Conservation (phyloP, 2,888 invertebrate species). For the Malachius bipustulatus region DNA sequence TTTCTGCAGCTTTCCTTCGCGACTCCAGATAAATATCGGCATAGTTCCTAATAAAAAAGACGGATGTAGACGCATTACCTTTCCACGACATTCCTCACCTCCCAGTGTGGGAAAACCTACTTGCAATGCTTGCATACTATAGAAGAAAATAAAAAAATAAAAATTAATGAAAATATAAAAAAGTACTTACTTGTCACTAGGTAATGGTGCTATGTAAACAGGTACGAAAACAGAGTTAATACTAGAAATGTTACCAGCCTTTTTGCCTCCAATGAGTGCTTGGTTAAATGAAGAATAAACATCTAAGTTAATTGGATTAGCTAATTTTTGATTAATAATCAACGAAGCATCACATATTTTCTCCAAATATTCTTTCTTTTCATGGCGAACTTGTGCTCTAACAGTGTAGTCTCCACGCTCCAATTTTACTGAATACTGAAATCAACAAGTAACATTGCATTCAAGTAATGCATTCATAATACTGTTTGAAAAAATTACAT, state of each 20-base stretch:
- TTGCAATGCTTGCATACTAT: too few species aligned
- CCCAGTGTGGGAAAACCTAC: too few species aligned
- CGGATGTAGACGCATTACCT: too few species aligned
- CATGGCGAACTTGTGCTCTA: constrained; percentile 80
- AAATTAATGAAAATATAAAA: background rate
- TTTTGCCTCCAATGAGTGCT: constrained; percentile 68
- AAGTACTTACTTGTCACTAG: constrained; percentile 63
- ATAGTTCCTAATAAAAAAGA: too few species aligned
- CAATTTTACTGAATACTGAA: constrained; percentile 71
- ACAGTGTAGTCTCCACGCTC: constrained; percentile 93
- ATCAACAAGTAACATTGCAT: too few species aligned
- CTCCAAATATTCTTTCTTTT: constrained; percentile 73
- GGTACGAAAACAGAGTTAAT: constrained; percentile 46
- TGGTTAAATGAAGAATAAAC: constrained; percentile 57
- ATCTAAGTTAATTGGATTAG: constrained; percentile 59
- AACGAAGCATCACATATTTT: constrained; percentile 70
- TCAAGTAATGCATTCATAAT: too few species aligned
- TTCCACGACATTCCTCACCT: too few species aligned
- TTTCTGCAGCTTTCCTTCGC: too few species aligned
- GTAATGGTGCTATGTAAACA: constrained; percentile 65
- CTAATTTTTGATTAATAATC: constrained; percentile 63
- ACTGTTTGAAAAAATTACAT: constrained; percentile 23
- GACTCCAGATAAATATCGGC: too few species aligned
- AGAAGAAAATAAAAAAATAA: too few species aligned
- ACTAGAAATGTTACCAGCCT: constrained; percentile 44